Evolutionary conservation across 2,113 vertebrate species (phyloP), one percentile per base, ranked within the genome.

Genomic region (Hyla sarda): DNA sequence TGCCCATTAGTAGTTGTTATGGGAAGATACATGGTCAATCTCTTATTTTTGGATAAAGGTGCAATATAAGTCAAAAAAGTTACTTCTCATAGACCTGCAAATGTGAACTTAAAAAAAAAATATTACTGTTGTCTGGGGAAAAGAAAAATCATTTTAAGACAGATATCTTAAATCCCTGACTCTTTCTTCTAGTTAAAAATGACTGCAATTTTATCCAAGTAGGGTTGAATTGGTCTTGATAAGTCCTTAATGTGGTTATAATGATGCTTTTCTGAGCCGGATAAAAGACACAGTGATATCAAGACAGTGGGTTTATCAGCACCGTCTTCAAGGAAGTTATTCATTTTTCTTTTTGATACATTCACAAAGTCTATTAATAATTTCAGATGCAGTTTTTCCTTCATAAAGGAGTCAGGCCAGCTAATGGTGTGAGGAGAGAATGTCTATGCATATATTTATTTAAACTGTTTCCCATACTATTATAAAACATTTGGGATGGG

Each of bases 281-380:
- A 76, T 78, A 58, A 75, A 74, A 32, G 72, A 60, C 45, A 6
- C 5, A 0, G 67, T 23, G 47, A 34, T 62, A 75, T 84, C 54
- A 77, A 21, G 10, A 9, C 56, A 14, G 2, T 23, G 52, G 28
- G 25, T 21, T 52, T 67, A 60, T 50, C 25, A 62, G 72, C 41
- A 11, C 7, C 19, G 21, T 45, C 54, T 67, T 67, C 47, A 2
- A 9, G 47, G 23, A 52, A 48, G 16, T 23, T 0, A 14, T 73
- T 73, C 82, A 75, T 84, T 84, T 62, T 67, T 62, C n/a, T 83
- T 30, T 73, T 69, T 83, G 67, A 83, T 83, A 56, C 28, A 83
- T 32, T 72, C 28, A 30, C 37, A 12, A 82, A 56, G 41, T 52
- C 52, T 54, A 83, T 37, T 54, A 83, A 65, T 47, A 62, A 73